Percentiles rank a stretch among this genome's conserved stretches.
Evolutionary conservation across 2,113 vertebrate genomes (phyloP).

Genomic region (Urocitellus parryii): DNA sequence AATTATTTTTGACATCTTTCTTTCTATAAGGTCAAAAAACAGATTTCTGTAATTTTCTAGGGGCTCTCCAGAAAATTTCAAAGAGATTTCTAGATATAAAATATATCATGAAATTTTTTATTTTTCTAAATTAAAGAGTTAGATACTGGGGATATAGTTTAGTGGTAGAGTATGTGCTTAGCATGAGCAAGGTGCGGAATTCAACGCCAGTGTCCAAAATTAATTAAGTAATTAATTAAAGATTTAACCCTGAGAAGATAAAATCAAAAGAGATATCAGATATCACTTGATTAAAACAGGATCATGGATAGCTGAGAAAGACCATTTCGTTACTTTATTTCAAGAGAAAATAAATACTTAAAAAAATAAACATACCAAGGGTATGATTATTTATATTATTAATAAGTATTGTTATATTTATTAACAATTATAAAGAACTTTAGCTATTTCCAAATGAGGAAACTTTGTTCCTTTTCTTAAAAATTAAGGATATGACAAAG

Average conservation of each 20-base stretch:
- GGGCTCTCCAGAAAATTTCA: background rate
- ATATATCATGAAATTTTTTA: background rate
- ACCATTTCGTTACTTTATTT: background rate
- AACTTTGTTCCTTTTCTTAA: background rate
- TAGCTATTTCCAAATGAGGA: slow-evolving; percentile 2
- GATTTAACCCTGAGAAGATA: background rate
- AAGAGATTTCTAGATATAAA: background rate
- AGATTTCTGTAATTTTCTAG: background rate
- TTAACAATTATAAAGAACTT: background rate
- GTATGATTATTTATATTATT: too few species aligned
- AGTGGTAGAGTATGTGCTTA: too few species aligned
- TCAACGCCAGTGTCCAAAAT: too few species aligned
- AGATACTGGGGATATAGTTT: too few species aligned
- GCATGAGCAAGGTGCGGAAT: too few species aligned
- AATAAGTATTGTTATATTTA: too few species aligned
- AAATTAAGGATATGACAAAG: background rate
- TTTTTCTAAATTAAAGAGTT: too few species aligned
- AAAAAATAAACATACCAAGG: background rate
- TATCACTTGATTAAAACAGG: background rate
- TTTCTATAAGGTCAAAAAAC: background rate
- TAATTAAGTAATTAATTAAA: background rate
- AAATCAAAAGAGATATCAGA: background rate
- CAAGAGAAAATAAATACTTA: background rate
- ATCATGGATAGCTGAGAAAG: background rate
- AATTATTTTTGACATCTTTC: background rate